These are phyloP conservation scores for Acanthoscelides obtectus DNA, from an alignment of 2,888 invertebrate species.

Conservation along the genomic window DNA sequence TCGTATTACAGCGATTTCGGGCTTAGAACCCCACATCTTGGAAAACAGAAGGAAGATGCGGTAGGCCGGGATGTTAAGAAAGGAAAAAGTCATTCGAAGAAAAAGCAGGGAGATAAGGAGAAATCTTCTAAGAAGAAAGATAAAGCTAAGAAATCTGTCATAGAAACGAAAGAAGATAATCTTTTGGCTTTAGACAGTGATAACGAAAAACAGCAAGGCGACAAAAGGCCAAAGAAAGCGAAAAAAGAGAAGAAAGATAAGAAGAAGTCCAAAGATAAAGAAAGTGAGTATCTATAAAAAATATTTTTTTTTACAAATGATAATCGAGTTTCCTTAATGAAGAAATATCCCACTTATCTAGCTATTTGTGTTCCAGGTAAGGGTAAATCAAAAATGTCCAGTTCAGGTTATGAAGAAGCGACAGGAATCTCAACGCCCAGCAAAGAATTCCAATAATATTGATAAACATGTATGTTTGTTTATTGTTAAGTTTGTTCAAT, in stretches of 20 bases:
- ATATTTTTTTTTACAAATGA: too few relatives aligned
- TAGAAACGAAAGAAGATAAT: slow-evolving; percentile 26
- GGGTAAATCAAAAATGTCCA: slow-evolving; percentile 53
- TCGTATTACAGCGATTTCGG: background rate
- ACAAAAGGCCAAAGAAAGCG: slow-evolving; percentile 33
- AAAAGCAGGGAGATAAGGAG: slow-evolving; percentile 33
- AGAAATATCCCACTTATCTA: too few relatives aligned
- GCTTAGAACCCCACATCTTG: background rate
- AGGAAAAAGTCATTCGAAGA: slow-evolving; percentile 34
- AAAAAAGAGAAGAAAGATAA: slow-evolving; percentile 37
- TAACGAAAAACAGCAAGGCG: slow-evolving; percentile 44
- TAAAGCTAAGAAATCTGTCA: slow-evolving; percentile 16
- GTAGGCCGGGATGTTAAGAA: slow-evolving; percentile 8
- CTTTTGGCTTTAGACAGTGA: slow-evolving; percentile 39
- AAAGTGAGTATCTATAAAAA: slow-evolving; percentile 22
- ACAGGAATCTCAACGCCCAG: slow-evolving; percentile 88
- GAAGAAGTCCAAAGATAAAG: slow-evolving; percentile 32
- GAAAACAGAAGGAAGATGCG: background rate
- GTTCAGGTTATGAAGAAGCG: slow-evolving; percentile 83
- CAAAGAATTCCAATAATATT: slow-evolving; percentile 61
- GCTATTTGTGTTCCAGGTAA: slow-evolving; percentile 35
- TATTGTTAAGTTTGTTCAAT: background rate
- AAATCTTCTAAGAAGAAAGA: slow-evolving; percentile 42
- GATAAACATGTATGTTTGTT: background rate
- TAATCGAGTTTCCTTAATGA: too few relatives aligned